Base-by-base conservation (phyloP, 1,140 invertebrate species). In the Pentalonia nigronervosa region DNA sequence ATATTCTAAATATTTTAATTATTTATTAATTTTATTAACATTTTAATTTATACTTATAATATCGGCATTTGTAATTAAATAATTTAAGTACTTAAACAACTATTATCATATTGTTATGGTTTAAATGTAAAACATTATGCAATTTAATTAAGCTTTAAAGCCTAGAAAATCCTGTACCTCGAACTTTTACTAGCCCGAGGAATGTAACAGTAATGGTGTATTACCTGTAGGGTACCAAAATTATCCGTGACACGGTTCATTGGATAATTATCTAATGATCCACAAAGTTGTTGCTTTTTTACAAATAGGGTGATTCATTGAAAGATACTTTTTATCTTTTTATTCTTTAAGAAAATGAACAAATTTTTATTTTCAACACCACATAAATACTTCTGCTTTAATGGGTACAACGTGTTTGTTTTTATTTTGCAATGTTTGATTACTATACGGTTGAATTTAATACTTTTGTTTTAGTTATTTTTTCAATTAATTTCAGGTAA, bases 181-280 rank as follows among this genome's bases (percentile, higher is more conserved):
- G 45, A 48, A 48, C 30, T 87, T 48, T 87, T 87, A 48, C n/a
- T n/a, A 21, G 45, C 17, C 20, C n/a, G 4, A 87, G 0, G 14
- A 87, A n/a, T 87, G 30, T 47, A 86, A 41, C 23, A 41, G 50
- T 53, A 21, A 53, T 53, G 50, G 4, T n/a, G 45, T 87, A 45
- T 86, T 48, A 53, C 87, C 48, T 53, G 34, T 53, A 20, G 47
- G n/a, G 48, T 89, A 53, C 36, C 48, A 89, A 89, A 50, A 89
- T 36, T 36, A 53, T 89, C 47, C 87, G 48, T 34, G 20, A 53
- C 9, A 36, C n/a, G 87, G 87, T 89, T 87, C 47, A 34, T 48
- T 87, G 11, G 30, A 53, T 89, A 89, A 89, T 89, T 89, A 53
- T 89, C 34, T 89, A 88, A 89, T 36, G 48, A 53, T 89, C n/a